Evolutionary conservation across 2,113 vertebrate species (phyloP), one percentile per base, ranked within the genome.

Genomic region (Scatophagus argus): DNA sequence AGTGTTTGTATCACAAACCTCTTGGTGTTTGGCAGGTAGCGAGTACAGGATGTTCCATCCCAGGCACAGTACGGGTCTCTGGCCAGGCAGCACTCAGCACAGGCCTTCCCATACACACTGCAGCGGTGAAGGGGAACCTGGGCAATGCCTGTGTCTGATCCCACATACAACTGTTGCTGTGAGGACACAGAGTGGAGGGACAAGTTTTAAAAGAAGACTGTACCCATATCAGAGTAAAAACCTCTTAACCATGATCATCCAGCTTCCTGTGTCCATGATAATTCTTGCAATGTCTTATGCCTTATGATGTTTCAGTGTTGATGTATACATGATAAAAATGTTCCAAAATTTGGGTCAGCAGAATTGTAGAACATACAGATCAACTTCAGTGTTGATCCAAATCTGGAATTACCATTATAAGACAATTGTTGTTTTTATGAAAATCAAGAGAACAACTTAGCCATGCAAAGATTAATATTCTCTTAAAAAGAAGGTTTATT

Each of bases 31-130:
- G 96, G 95, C 71, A 98, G 94, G 27, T 98, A 99, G 85, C 97
- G 96, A 4, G 97, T 99, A 87, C 98, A 99, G 49, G 93, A 44
- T 0, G 88, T 96, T 63, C 98, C 98, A 0, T 99, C 98, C 98
- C 98, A 99, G 79, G 98, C 98, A 0, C 98, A 99, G 87, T 99
- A 99, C 0, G 98, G 98, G 83, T 99, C 98, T 19, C 98, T 93
- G n/a, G 98, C 98, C 83, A 99, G 93, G 88, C 98, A 99, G 94
- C 98, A 99, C 86, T 99, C 98, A 0, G 97, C 97, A 0, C 98
- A 99, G 46, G 96, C 98, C 77, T 96, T 98, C 60, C 98, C 98
- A 0, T 98, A 98, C 89, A 96, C 95, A 0, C 95, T 67, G 21
- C 98, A 99, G 92, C 97, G 98, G 81, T 99, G 96, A 74, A 99